phyloP scores from a whole-genome alignment of 2,888 invertebrate genomes.

The Apodemia hepburni region DNA sequence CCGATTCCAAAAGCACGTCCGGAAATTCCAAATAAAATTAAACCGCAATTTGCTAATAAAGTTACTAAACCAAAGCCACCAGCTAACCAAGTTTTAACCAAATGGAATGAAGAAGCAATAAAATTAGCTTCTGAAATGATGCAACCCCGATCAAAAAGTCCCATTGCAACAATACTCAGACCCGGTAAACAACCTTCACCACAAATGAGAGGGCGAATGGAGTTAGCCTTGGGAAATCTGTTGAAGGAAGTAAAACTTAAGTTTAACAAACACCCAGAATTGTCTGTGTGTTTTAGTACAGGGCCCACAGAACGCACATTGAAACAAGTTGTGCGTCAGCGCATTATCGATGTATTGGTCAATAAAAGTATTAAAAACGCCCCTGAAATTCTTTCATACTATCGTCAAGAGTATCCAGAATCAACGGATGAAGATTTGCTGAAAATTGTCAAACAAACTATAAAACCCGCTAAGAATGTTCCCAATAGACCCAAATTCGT shows the following conservation, averaged over 20 bases:
- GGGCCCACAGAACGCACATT: neutral
- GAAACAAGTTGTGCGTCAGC: neutral
- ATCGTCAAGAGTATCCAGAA: slow-evolving; percentile 11
- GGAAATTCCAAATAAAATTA: neutral
- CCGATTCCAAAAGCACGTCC: neutral
- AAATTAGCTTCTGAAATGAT: neutral
- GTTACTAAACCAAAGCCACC: slow-evolving; percentile 1
- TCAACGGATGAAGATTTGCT: slow-evolving; percentile 9
- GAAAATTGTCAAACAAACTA: slow-evolving; percentile 1
- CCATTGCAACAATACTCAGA: neutral
- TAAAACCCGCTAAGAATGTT: neutral
- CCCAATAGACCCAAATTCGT: neutral
- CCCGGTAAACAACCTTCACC: neutral
- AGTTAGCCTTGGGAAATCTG: neutral
- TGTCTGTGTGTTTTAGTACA: neutral
- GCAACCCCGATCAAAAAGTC: neutral
- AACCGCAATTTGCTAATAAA: neutral
- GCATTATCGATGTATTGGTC: neutral
- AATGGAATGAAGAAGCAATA: neutral
- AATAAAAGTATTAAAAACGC: slow-evolving; percentile 2
- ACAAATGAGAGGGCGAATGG: slow-evolving; percentile 8
- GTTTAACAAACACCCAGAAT: neutral
- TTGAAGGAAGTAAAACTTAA: neutral
- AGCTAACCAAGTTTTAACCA: neutral
- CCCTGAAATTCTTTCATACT: neutral